Evolutionary conservation across 1,140 invertebrate genomes (phyloP).

Genomic region (Pogonomyrmex barbatus): DNA sequence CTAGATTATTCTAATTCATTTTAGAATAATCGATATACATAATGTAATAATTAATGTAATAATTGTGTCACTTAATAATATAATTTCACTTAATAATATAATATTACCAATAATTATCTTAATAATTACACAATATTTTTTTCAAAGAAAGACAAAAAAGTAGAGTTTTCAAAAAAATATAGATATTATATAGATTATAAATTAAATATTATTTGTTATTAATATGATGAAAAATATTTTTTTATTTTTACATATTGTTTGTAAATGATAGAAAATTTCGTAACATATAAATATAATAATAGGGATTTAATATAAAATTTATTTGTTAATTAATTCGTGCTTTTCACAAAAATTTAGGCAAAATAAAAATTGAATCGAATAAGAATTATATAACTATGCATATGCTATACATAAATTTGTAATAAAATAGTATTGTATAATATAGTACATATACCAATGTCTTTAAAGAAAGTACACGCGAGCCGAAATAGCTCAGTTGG

Average conservation of each 20-base stretch:
- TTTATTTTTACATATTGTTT: not conserved
- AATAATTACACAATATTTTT: not conserved
- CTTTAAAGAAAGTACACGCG: not conserved
- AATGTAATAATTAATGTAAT: not conserved
- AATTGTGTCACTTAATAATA: not conserved
- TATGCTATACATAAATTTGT: not conserved
- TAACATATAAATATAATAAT: not conserved
- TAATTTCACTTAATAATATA: no score
- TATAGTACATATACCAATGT: not conserved
- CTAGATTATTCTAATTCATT: not conserved
- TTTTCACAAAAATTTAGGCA: not conserved
- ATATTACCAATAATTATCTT: no score
- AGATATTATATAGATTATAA: not conserved
- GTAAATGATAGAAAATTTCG: not conserved
- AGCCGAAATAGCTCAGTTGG: constrained; percentile 70
- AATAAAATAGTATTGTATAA: not conserved
- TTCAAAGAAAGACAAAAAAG: not conserved
- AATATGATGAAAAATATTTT: not conserved
- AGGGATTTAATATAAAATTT: not conserved
- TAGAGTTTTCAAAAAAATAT: not conserved
- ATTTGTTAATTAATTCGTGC: not conserved
- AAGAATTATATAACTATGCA: not conserved
- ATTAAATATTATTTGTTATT: no score
- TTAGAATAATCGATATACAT: not conserved
- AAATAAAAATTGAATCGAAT: not conserved